A percentile compares a stretch with the other conserved stretches of the same genome.
phyloP scores from a whole-genome alignment of 2,888 invertebrate genomes.

The Heliothis peltigera region DNA sequence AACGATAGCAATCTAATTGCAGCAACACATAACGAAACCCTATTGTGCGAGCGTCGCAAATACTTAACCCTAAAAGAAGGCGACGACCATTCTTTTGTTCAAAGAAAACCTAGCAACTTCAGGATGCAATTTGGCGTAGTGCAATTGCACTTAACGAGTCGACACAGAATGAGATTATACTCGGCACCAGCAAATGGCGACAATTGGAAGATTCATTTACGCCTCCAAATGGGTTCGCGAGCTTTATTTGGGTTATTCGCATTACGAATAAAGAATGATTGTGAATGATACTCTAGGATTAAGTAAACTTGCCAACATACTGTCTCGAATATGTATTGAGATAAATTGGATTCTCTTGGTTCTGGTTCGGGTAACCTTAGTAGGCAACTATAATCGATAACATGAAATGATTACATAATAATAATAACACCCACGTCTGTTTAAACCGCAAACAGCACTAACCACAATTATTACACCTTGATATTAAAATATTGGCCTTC shows the following conservation, averaged over 20 bases:
- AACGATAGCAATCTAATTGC: slow-evolving; percentile 51
- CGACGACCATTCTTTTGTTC: slow-evolving; percentile 59
- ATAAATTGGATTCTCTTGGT: slow-evolving; percentile 20
- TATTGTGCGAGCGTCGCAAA: slow-evolving; percentile 50
- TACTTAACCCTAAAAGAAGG: slow-evolving; percentile 57
- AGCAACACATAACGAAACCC: slow-evolving; percentile 41
- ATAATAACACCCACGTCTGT: too few species aligned
- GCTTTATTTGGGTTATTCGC: slow-evolving; percentile 54
- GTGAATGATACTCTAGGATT: slow-evolving; percentile 49
- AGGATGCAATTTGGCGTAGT: slow-evolving; percentile 65
- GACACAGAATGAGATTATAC: slow-evolving; percentile 71
- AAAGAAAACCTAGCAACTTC: slow-evolving; percentile 59
- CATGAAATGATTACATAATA: too few species aligned
- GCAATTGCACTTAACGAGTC: slow-evolving; percentile 70
- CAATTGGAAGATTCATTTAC: slow-evolving; percentile 69
- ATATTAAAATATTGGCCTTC: too few species aligned
- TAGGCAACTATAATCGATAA: too few species aligned
- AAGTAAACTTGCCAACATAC: slow-evolving; percentile 46
- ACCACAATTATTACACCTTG: too few species aligned
- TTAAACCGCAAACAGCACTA: too few species aligned
- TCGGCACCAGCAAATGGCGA: slow-evolving; percentile 62
- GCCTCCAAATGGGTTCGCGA: slow-evolving; percentile 53
- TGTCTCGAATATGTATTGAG: slow-evolving; percentile 34
- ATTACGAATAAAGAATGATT: slow-evolving; percentile 55
- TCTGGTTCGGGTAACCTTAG: not conserved